Base-by-base conservation (phyloP, 2,888 invertebrate species). In the Tipula helvola region DNA sequence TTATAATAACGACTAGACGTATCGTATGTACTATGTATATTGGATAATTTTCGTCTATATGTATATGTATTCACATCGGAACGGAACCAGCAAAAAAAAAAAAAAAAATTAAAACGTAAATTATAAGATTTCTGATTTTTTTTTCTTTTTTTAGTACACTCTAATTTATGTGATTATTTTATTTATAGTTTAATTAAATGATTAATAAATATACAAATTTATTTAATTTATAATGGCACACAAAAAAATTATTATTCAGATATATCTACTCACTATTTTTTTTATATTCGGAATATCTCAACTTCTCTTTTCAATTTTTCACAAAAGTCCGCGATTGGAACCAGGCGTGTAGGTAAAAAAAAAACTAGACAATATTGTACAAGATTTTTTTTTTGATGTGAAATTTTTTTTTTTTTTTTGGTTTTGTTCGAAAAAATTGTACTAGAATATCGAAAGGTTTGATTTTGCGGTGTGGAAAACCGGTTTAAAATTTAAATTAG, bases 221-320 rank as follows among this genome's bases (percentile, higher is more conserved):
- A 52, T 52, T 39, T 39, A 39, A 16, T 16, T 16, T 7, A 52
- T 52, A 28, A 52, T 52, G 16, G 52, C 52, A 52, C 52, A 7
- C 52, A 52, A 52, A 52, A 39, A 28, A 47, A 47, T 47, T 52
- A 52, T 52, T 52, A 16, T 16, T 16, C 52, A 52, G 16, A 52
- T 52, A 16, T 52, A 52, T 52, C 89, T 89, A 89, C 89, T 88
- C 89, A 88, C 89, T 88, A 88, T 88, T 88, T 89, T 39, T 83
- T 83, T 83, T 83, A 36, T 83, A 83, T 83, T 83, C 36, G 36
- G 36, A 36, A 83, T 83, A 83, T 83, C 89, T 88, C 87, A 86
- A 87, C 86, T 87, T 86, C 86, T 86, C 86, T 85, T 84, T 85
- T 87, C 86, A 86, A 36, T 42, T 28, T 47, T 85, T 87, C 86